phyloP scores from a whole-genome alignment of 2,888 invertebrate species.

The Heliconius aoede region DNA sequence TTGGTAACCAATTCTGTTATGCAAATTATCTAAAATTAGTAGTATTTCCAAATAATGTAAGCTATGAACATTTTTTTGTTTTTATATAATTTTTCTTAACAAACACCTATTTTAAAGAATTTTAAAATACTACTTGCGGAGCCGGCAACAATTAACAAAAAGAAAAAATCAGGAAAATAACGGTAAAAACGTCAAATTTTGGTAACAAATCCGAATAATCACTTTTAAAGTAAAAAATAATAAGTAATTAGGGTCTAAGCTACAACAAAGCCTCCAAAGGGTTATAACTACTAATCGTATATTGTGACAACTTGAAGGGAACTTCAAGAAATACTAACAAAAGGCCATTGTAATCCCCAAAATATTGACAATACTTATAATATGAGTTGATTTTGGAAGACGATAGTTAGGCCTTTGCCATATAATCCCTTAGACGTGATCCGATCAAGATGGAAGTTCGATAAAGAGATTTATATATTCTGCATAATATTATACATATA shows the following conservation, averaged over 20 bases:
- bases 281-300: not conserved
- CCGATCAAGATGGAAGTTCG: constrained; percentile 21
- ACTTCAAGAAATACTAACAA: constrained; percentile 21
- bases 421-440: constrained; percentile 8
- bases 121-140: too few relatives aligned
- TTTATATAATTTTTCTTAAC: too few relatives aligned
- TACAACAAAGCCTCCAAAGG: not conserved
- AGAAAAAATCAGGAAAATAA: not conserved
- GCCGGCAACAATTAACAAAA: not conserved
- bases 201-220: not conserved
- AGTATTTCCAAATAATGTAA: too few relatives aligned
- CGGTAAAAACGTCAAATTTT: not conserved
- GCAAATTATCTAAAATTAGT: too few relatives aligned
- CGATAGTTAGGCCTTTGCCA: constrained; percentile 6
- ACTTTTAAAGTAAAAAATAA: constrained; percentile 1
- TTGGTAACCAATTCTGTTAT: too few relatives aligned
- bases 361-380: constrained; percentile 27
- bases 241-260: not conserved
- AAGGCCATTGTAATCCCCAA: not conserved
- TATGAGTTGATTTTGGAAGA: constrained; percentile 10
- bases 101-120: too few relatives aligned
- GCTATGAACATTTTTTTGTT: too few relatives aligned
- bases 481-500: not conserved
- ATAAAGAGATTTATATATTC: not conserved
- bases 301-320: constrained; percentile 30